Conservation (phyloP, 2,888 invertebrate species). For the Habroteleia sp. region DNA sequence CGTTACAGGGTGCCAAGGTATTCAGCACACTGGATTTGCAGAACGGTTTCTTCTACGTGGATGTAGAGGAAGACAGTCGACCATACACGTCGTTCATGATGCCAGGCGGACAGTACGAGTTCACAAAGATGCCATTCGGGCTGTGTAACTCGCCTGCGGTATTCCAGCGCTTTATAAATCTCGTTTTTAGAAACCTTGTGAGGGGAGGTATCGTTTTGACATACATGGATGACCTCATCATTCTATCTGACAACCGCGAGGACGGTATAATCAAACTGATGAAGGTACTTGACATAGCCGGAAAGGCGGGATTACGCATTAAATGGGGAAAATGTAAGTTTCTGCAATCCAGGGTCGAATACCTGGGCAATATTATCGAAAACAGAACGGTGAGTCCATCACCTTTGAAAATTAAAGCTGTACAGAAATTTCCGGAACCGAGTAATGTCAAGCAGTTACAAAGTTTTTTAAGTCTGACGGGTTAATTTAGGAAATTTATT, state of each 20-base stretch:
- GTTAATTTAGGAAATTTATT: no score
- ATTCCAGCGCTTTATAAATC: conserved; percentile 6
- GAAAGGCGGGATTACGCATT: neutral
- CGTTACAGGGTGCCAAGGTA: neutral
- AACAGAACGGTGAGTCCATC: no score
- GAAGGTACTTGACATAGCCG: neutral
- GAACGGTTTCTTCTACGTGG: conserved; percentile 9
- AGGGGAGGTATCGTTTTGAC: conserved; percentile 1
- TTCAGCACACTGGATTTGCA: conserved; percentile 6
- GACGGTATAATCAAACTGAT: no score
- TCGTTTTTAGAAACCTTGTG: neutral
- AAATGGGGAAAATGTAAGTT: conserved; percentile 19
- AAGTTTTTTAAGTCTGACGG: no score
- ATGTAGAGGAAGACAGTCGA: neutral
- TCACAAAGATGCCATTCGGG: neutral
- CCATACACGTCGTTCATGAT: neutral
- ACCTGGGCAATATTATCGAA: neutral
- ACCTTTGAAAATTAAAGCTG: no score
- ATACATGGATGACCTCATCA: conserved; percentile 14
- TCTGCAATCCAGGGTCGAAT: neutral
- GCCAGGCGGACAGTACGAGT: neutral
- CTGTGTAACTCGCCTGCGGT: conserved; percentile 2
- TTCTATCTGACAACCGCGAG: neutral
- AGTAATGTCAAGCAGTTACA: no score
- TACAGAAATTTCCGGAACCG: no score